Evolutionary conservation across 2,797 vertebrate genomes (phyloP), one percentile per base, ranked within the genome.

Genomic region (Mycteria americana): DNA sequence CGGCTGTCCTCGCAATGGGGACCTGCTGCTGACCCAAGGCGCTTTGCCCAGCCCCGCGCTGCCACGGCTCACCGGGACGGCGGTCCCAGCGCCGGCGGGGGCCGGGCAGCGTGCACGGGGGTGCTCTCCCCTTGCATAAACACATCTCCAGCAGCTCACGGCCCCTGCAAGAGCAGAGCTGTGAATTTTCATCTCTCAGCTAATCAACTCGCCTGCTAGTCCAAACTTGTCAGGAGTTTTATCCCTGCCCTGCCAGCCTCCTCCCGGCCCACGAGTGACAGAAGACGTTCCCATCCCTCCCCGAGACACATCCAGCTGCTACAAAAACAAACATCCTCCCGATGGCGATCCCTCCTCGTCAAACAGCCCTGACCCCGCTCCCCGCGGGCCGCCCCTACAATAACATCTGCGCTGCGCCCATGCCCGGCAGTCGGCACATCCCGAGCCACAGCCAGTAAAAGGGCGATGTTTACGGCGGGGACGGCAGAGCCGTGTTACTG

Each of bases 171-270:
- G 88, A 82, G 95, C 94, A 57, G 97, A 97, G 97, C 97, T 98
- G 98, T 93, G 96, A 96, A 97, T 95, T 97, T 97, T 98, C 97
- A 97, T 85, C 96, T 98, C 97, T 97, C 98, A 98, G 97, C 97
- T 98, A 97, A 98, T 98, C 97, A 98, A 97, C 97, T 97, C 96
- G 92, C 95, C 92, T 54, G 88, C 96, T 96, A 97, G 97, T 97
- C 97, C 97, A 98, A 97, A 98, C 97, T 97, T 98, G 97, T 97
- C 97, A 98, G 96, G 95, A 88, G 95, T 89, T 96, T 97, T 97
- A 97, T 98, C 97, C 97, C 79, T 85, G 92, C 96, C 91, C 97
- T 95, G 95, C 93, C 97, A 65, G 94, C 93, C 96, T 97, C 96
- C 96, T 95, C 95, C 93, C n/a, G 67, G 96, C 95, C 94, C 96